Base-by-base conservation (phyloP, 1,140 invertebrate species). In the Luehdorfia chinensis region DNA sequence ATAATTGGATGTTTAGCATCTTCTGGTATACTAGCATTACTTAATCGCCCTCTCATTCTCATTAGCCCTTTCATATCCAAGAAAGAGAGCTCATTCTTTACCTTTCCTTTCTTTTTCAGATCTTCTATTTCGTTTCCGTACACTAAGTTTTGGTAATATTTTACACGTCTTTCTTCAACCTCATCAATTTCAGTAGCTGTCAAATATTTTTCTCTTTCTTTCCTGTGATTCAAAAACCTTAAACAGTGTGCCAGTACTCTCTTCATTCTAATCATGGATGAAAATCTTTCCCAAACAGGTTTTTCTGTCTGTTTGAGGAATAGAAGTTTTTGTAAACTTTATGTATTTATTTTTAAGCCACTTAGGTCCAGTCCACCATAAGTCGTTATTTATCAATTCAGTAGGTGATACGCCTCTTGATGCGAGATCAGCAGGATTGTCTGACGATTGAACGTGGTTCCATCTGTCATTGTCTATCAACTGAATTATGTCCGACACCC, bases 31-130 rank as follows among this genome's bases (percentile, higher is more conserved):
- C 41, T n/a, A 4, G 67, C 50, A 23, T 69, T 59, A 37, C 44
- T 32, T 31, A 79, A 12, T n/a, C 71, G 32, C n/a, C 66, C 71
- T 13, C 65, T 59, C 12, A 73, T 59, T 50, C 66, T 58, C 4
- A 77, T 21, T 0, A 80, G 43, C 2, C 30, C 53, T 0, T 66
- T 43, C 3, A 41, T 36, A 49, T 76, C 71, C 25, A 80, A 33
- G 11, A 57, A 71, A 6, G 18, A 13, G 45, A 65, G 68, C 34
- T 18, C 46, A 28, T 33, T 36, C 0, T 59, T 63, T 0, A 59
- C 36, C 6, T 21, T 49, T 41, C 44, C 50, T 4, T 57, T 1
- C 32, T 37, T 55, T n/a, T 50, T 47, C 11, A 52, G 36, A 30
- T 54, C 45, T 30, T 54, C 12, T 13, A 57, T 55, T 51, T 57